Base-by-base conservation (phyloP, 2,888 invertebrate genomes). In the Synanthedon formicaeformis region DNA sequence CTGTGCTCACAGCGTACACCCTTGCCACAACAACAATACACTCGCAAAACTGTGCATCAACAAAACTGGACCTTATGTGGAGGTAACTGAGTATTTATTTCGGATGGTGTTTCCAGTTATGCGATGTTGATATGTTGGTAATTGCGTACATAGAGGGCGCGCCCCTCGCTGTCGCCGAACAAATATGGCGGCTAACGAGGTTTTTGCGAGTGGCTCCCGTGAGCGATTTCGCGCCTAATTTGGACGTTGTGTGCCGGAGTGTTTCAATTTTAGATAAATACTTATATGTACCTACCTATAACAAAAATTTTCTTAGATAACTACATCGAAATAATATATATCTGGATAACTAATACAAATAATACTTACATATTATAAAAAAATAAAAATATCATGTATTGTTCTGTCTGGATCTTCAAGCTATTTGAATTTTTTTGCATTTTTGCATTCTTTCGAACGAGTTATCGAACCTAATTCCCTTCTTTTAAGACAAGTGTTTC, bases 151-250 rank as follows among this genome's bases (percentile, higher is more conserved):
- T 84, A 83, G 82, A 83, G 84, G 83, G 84, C 80, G 81, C 82
- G 78, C 81, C 84, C 81, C 81, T 74, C 71, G 67, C 78, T 82
- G 85, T 84, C 82, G 77, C 78, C 73, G 80, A 78, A 78, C 84
- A 85, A 86, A 86, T 73, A 86, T 86, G 86, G 86, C 86, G 75
- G 75, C 76, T 71, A 84, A 86, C 84, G 79, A 83, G 79, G 82
- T 85, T 85, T 84, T 82, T 83, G 81, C 78, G 78, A 76, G 73
- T 66, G 68, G 64, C 71, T 67, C 76, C 79, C 77, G 84, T 81
- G 84, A 80, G 72, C 78, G 81, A 80, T 85, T 85, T 85, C 84
- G 83, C 86, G 86, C 85, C 86, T 83, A 84, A 83, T 85, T 83
- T 84, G 72, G 75, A 79, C 70, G 75, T 52, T 54, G 51, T 50